Conservation (phyloP, 2,888 invertebrate species). For the Scaeva pyrastri region DNA sequence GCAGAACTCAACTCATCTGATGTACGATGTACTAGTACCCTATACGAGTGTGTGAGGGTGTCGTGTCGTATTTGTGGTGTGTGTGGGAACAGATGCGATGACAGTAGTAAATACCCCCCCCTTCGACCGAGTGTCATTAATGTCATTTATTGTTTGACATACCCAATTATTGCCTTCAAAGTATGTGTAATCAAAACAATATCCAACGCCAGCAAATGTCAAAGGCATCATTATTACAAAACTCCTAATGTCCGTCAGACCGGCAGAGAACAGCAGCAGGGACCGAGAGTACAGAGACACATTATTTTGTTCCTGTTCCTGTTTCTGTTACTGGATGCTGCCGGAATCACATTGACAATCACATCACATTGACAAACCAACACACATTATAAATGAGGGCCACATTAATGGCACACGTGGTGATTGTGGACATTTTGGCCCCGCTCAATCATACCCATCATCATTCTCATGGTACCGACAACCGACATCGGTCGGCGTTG, state of each 20-base stretch:
- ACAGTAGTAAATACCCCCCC: conserved; percentile 53
- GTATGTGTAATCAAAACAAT: conserved; percentile 49
- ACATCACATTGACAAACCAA: neutral
- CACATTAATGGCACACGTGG: conserved; percentile 52
- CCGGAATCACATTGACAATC: conserved; percentile 5
- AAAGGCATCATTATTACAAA: conserved; percentile 24
- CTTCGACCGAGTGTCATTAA: conserved; percentile 38
- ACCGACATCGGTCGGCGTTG: too few relatives aligned
- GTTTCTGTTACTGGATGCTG: neutral
- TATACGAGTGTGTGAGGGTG: too few relatives aligned
- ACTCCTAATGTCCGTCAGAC: conserved; percentile 8
- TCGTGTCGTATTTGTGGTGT: neutral
- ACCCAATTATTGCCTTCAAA: conserved; percentile 60
- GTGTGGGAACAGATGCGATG: conserved; percentile 39
- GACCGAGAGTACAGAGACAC: neutral
- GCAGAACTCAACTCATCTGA: conserved; percentile 14
- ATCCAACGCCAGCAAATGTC: conserved; percentile 24
- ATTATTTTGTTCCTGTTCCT: conserved; percentile 5
- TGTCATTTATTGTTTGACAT: conserved; percentile 65
- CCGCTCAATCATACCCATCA: neutral
- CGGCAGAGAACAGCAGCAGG: neutral
- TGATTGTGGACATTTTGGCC: conserved; percentile 9
- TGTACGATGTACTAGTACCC: too few relatives aligned
- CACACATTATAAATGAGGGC: conserved; percentile 69
- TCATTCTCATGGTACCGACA: neutral